Base-by-base conservation (phyloP, 2,888 invertebrate species). In the Campopleginae sp. region DNA sequence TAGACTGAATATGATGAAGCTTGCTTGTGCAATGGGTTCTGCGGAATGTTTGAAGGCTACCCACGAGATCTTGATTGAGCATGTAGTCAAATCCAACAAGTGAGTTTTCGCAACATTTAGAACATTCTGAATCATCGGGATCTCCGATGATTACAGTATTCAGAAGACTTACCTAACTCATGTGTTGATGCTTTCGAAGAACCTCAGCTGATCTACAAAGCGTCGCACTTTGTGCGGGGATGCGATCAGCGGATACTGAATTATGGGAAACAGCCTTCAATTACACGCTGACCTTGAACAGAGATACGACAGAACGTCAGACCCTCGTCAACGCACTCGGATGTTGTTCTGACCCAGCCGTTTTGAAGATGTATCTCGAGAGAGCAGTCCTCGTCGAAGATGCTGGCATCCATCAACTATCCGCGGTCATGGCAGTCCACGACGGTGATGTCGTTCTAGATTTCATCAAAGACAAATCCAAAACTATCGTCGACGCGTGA, bases 161-260 rank as follows among this genome's bases (percentile, higher is more conserved):
- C 31, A 14, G 27, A 12, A 27, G 27, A 8, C 1, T 31, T 63
- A 33, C 48, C 38, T 17, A 27, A 4, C 4, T 0, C n/a, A 70
- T 65, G 5, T 38, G 7, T 33, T 33, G 0, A 33, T 65, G 7
- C 4, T 19, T 38, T 19, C 2, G 14, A 89, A 95, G 95, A 31
- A 93, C 95, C 44, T 92, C 94, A 19, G 92, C 94, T 1, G 94
- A 95, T 84, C 86, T 95, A 58, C 92, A 94, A 83, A 86, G 89
- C 0, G 89, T 92, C 1, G 94, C 94, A 3, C 94, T 94, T 88
- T 95, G 95, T 88, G 92, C 92, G 14, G 95, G 94, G 0, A 90
- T 95, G 12, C 82, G 77, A 10, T 61, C 61, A 14, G 89, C 88
- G 5, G 86, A 88, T 19, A 79, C 71, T 3, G 63, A 86, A 19